Conservation (phyloP, 2,797 vertebrate genomes). For the Siniperca obscura region DNA sequence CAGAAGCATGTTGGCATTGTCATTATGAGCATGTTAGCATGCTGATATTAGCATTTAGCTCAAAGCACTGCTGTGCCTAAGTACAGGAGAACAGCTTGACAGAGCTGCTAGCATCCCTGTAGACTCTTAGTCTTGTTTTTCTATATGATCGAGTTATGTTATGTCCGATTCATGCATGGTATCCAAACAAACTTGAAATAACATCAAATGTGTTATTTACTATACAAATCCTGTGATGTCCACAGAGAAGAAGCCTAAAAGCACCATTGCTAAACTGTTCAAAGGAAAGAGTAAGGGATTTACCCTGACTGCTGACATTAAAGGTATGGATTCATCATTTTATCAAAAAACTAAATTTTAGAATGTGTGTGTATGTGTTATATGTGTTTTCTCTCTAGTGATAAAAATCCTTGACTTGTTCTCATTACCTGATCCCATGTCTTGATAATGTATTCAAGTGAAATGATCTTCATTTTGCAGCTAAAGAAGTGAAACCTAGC, state of each 20-base stretch:
- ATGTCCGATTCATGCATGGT: too few relatives aligned
- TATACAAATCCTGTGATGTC: constrained; percentile 1
- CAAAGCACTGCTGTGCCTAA: too few relatives aligned
- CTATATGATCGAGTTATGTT: not conserved
- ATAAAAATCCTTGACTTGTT: not conserved
- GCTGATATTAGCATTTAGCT: too few relatives aligned
- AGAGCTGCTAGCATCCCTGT: not conserved
- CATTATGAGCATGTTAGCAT: not conserved
- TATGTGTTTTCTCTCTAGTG: not conserved
- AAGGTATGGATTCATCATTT: constrained; percentile 55
- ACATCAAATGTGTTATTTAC: not conserved
- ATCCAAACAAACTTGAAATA: not conserved
- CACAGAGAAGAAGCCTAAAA: constrained; percentile 65
- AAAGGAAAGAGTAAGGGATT: constrained; percentile 69
- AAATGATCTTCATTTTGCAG: constrained; percentile 27
- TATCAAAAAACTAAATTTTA: not conserved
- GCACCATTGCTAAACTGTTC: constrained; percentile 64
- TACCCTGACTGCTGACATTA: constrained; percentile 25
- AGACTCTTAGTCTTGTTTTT: not conserved
- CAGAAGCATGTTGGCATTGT: not conserved
- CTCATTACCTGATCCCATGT: not conserved
- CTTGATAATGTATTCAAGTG: constrained; percentile 11
- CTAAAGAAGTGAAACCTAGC: constrained; percentile 43
- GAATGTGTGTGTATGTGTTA: not conserved
- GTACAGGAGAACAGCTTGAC: too few relatives aligned